Evolutionary conservation across 2,113 vertebrate genomes (phyloP), one percentile per base, ranked within the genome.

Genomic region (Notarius quadriscutis): DNA sequence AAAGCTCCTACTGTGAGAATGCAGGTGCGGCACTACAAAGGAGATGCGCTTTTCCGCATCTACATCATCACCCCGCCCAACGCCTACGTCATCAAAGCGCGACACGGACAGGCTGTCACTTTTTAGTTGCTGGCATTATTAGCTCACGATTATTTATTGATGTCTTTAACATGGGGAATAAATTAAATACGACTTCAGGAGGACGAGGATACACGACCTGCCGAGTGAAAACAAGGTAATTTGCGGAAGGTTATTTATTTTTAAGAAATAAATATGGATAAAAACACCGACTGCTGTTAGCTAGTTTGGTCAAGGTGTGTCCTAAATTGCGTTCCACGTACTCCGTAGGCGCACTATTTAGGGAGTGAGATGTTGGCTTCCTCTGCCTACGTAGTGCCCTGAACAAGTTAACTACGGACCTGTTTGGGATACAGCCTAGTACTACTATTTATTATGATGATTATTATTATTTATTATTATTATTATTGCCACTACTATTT

Each of bases 71-170:
- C 2, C 48, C 78, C n/a, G 34, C 63, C 27, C 27, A n/a, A 1
- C 74, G 0, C 0, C 0, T 90, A 91, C 91, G 92, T 89, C 85
- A 94, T 93, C 91, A 93, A 25, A 1, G n/a, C 0, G 89, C 89
- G 92, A 86, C 1, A 55, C 53, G 82, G 60, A 63, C 5, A 50
- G 58, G n/a, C 12, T 83, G 63, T 83, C 69, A 75, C 25, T 62
- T 30, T 74, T 30, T 74, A 30, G 60, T 74, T 51, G 41, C n/a
- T 53, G 71, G 57, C 20, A 18, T 34, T 75, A 18, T 15, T 18
- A 17, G 17, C 69, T 12, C 14, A 2, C 1, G 1, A 60, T 22
- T 30, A 57, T 17, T 5, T 63, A 12, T 27, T 15, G 11, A 57
- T 55, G 67, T 74, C 7, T 41, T 55, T 83, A 41, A 7, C 14